Base-by-base conservation (phyloP, 2,888 invertebrate genomes). In the Escarpia spicata region DNA sequence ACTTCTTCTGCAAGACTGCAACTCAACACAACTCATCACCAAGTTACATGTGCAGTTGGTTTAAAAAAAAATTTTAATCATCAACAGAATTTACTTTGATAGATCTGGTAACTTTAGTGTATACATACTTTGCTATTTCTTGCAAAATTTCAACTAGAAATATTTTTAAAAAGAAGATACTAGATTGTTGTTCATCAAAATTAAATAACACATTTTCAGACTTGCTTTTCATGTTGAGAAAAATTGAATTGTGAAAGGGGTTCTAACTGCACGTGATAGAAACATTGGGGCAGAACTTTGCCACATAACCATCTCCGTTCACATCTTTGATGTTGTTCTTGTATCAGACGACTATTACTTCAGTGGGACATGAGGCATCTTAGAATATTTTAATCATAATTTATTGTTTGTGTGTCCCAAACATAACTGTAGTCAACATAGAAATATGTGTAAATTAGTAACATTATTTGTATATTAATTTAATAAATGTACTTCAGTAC, bases 391-490 rank as follows among this genome's bases (percentile, higher is more conserved):
- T 75, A 75, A 75, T 75, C 19, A n/a, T 75, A 75, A 75, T 75
- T 75, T 75, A 75, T 75, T 75, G 26, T 75, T 26, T 75, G 75
- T 26, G 26, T 75, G 75, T 75, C 75, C 1, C 75, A 75, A 26
- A 6, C 19, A 52, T 52, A 75, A 75, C 75, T 75, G 75, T 75
- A 75, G 75, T 75, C 19, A 60, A 60, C 9, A 19, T 60, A 60
- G 60, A 60, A 75, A 75, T 75, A 6, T 75, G 1, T 75, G 52
- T 52, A 52, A 52, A 52, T 52, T 52, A 75, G 26, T 75, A 75
- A 75, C 75, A 75, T 75, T 75, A 75, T 75, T 75, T 75, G 75
- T 75, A 75, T 75, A 75, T 75, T 75, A 75, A 75, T 75, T 75
- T 75, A 75, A 75, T 75, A 75, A 75, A 75, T 75, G 75, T 75